These are phyloP conservation scores for Epinephelus coioides DNA, from an alignment of 2,797 vertebrate species.

Conservation along the genomic window DNA sequence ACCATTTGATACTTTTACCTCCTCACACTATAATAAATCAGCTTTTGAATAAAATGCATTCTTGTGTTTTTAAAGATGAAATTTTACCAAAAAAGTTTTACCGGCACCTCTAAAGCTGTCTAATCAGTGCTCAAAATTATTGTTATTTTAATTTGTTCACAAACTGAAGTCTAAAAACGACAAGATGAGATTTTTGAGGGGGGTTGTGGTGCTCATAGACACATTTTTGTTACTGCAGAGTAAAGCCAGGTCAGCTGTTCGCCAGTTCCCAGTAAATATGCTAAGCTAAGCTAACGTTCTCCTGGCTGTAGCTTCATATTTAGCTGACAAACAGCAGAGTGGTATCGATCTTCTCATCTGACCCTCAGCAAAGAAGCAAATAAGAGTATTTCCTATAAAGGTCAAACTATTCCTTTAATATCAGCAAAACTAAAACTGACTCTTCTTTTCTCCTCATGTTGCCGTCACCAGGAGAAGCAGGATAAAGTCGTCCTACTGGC, in stretches of 20 bases:
- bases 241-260: neutral
- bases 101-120: neutral
- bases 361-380: neutral
- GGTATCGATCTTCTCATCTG: neutral
- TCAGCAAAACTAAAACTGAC: no score
- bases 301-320: neutral
- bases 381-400: neutral
- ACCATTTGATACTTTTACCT: neutral
- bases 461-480: slow-evolving; percentile 90
- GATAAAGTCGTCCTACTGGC: slow-evolving; percentile 93
- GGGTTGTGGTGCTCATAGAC: neutral
- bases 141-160: neutral
- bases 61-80: neutral
- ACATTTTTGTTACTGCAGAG: neutral
- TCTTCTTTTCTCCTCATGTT: neutral
- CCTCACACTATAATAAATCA: neutral
- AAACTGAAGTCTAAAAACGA: neutral
- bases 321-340: no score
- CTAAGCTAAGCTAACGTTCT: slow-evolving; percentile 11
- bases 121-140: neutral
- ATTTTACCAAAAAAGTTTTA: neutral
- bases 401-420: neutral
- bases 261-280: neutral
- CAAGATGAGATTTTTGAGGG: neutral
- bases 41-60: neutral